Evolutionary conservation across 1,140 invertebrate species (phyloP).

Genomic region (Pararge aegeria): DNA sequence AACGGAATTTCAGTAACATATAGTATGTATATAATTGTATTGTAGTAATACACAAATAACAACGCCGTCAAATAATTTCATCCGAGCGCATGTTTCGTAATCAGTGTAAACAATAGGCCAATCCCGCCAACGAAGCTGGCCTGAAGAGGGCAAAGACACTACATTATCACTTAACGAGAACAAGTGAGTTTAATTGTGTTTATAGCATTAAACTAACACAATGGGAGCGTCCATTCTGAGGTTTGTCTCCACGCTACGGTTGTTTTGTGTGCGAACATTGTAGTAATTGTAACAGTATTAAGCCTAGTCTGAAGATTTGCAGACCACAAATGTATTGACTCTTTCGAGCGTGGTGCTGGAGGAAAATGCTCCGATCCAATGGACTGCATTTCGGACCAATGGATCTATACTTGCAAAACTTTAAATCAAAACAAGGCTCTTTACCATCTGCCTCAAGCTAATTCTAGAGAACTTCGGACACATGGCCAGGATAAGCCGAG

Average conservation of each 20-base stretch:
- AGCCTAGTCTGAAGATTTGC: too few species aligned
- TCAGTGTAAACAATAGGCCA: slow-evolving; percentile 45
- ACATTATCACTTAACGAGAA: slow-evolving; percentile 70
- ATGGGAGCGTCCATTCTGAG: slow-evolving; percentile 16
- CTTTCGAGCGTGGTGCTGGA: too few species aligned
- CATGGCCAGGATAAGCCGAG: too few species aligned
- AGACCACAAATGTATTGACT: too few species aligned
- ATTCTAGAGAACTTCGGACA: too few species aligned
- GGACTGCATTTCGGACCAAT: too few species aligned
- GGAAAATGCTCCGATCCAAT: too few species aligned
- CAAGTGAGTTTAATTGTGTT: slow-evolving; percentile 76
- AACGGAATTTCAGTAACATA: not conserved
- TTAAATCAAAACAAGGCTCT: too few species aligned
- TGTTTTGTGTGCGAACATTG: slow-evolving; percentile 4
- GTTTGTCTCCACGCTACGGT: slow-evolving; percentile 23
- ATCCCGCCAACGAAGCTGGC: slow-evolving; percentile 25
- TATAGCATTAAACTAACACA: slow-evolving; percentile 55
- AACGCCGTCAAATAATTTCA: not conserved
- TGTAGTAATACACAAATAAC: not conserved
- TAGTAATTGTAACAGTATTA: too few species aligned
- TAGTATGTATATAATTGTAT: not conserved
- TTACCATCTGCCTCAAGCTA: too few species aligned
- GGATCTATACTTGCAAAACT: too few species aligned
- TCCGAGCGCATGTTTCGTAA: slow-evolving; percentile 14
- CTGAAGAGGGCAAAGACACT: slow-evolving; percentile 60